Percentiles rank a stretch among this genome's conserved stretches.
Evolutionary conservation across 2,113 vertebrate species (phyloP).

Genomic region (Tursiops truncatus): DNA sequence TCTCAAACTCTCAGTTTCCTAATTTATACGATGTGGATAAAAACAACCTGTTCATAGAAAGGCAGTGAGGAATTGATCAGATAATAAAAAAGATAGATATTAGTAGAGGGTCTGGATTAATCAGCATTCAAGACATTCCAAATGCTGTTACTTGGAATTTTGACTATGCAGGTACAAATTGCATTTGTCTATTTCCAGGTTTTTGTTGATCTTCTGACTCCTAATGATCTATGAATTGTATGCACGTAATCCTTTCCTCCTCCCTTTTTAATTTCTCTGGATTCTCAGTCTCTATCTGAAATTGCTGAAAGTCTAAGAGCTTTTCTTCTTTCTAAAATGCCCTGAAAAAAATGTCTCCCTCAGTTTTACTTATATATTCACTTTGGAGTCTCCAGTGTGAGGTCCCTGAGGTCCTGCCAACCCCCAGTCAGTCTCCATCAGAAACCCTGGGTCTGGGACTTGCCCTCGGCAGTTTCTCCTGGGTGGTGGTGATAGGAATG

Average conservation of each 20-base stretch:
- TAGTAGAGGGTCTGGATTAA: background rate
- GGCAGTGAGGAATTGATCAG: background rate
- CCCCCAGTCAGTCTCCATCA: background rate
- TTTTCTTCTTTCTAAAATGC: background rate
- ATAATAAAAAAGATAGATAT: background rate
- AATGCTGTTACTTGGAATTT: background rate
- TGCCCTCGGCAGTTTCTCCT: background rate
- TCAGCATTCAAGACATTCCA: background rate
- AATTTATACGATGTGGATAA: background rate
- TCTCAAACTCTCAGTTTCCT: background rate
- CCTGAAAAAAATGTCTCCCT: background rate
- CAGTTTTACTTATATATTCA: background rate
- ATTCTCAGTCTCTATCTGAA: background rate
- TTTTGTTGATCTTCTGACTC: background rate
- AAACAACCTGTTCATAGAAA: background rate
- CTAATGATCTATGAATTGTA: background rate
- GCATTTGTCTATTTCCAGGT: background rate
- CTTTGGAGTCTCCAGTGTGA: background rate
- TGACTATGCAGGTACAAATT: background rate
- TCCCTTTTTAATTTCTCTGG: background rate
- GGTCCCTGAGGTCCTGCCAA: background rate
- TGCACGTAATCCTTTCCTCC: background rate
- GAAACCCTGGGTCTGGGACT: background rate
- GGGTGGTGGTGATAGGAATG: background rate
- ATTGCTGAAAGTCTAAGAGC: background rate